phyloP scores from a whole-genome alignment of 1,140 invertebrate genomes.

The Cyphomyrmex costatus region DNA sequence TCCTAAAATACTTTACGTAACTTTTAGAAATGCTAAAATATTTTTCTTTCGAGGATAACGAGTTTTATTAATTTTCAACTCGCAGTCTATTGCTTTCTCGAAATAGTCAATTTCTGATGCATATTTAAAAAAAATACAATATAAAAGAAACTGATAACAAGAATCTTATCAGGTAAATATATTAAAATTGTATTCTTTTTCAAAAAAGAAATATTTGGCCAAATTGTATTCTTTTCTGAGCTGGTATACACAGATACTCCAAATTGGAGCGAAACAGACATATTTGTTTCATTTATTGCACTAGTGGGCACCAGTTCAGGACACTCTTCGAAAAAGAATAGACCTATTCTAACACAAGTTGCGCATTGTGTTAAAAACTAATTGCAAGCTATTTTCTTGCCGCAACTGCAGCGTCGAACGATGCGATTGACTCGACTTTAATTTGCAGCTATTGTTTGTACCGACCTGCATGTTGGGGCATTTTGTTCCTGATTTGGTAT shows the following conservation, averaged over 20 bases:
- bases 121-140: no score
- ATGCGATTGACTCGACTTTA: neutral
- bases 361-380: neutral
- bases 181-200: no score
- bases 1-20: neutral
- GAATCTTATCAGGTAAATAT: neutral
- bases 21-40: no score
- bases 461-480: neutral
- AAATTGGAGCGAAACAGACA: no score
- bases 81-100: neutral
- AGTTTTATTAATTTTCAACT: neutral
- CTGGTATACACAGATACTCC: no score
- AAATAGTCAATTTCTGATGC: neutral
- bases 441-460: conserved; percentile 27
- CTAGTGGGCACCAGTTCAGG: no score
- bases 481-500: conserved; percentile 23
- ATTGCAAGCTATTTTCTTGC: conserved; percentile 25
- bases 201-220: no score
- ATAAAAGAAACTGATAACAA: neutral
- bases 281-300: no score
- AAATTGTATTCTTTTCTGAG: no score
- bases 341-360: neutral
- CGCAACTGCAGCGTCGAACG: neutral
- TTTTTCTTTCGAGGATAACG: no score
- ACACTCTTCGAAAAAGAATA: no score